A percentile compares a stretch with the other conserved stretches of the same genome.
These are phyloP conservation scores for Drosophila setosimentum DNA, from an alignment of 2,888 invertebrate species.

Conservation along the genomic window DNA sequence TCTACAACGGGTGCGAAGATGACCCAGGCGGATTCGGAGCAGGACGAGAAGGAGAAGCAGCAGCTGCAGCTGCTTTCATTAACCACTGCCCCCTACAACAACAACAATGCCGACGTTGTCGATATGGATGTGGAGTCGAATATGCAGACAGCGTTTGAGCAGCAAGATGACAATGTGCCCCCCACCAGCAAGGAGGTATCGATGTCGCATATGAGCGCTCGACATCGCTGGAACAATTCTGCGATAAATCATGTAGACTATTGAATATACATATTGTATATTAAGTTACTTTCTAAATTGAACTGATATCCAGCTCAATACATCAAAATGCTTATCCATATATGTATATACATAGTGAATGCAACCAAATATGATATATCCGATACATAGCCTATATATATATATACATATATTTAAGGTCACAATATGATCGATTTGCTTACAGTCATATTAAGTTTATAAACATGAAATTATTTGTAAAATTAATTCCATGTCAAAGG, in stretches of 20 bases:
- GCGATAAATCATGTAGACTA: not conserved
- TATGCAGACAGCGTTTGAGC: slow-evolving; percentile 34
- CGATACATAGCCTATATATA: not conserved
- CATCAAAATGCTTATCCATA: not conserved
- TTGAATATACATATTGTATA: no score
- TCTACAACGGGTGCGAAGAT: not conserved
- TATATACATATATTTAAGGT: not conserved
- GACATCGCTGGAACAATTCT: slow-evolving; percentile 33
- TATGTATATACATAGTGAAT: not conserved
- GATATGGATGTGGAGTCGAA: slow-evolving; percentile 33
- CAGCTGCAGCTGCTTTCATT: slow-evolving; percentile 3
- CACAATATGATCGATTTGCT: slow-evolving; percentile 16
- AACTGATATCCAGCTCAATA: not conserved
- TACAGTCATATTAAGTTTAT: slow-evolving; percentile 21
- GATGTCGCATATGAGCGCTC: not conserved
- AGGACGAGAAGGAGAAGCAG: not conserved
- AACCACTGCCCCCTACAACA: not conserved
- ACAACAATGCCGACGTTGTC: not conserved
- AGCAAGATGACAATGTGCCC: slow-evolving; percentile 37
- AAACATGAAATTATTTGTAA: slow-evolving; percentile 29
- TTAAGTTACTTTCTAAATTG: no score
- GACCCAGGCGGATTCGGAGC: no score
- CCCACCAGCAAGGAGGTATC: slow-evolving; percentile 34
- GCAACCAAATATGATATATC: not conserved
- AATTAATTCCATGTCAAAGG: slow-evolving; percentile 25